Evolutionary conservation across 2,797 vertebrate species (phyloP), one percentile per base, ranked within the genome.

Genomic region (Knipowitschia caucasica): DNA sequence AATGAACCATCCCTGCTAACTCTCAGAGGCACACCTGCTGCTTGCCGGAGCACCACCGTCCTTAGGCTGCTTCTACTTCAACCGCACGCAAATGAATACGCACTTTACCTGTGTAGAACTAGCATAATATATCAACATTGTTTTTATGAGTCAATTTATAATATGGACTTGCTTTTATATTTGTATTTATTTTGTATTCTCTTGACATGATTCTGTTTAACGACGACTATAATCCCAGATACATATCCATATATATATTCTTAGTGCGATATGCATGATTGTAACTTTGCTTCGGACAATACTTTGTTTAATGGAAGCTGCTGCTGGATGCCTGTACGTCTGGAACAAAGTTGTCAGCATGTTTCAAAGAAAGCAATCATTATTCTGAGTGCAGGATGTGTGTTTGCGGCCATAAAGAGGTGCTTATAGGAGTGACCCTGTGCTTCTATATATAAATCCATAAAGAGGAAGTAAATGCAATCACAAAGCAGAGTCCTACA

Each of bases 51-150:
- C 7, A n/a, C 79, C 74, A 64, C 77, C 72, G 62, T 77, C 69
- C 62, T 45, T 72, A 52, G 74, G 78, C 77, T 83, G 84, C 67
- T 76, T 81, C 66, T n/a, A n/a, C n/a, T 83, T 59, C 65, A 56
- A 58, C 61, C 64, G 80, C 82, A 80, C 75, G 71, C 60, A 73
- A 53, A 81, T 64, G 71, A 53, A 47, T 1, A 83, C 80, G 89
- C 89, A 91, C 89, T 91, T 91, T 91, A 90, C 78, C 83, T 81
- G 76, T 88, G 71, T 87, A 86, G 68, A 79, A 56, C 55, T 76
- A 65, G 59, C 69, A 65, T 78, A n/a, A n/a, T n/a, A 84, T 84
- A 69, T 42, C 7, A 78, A 75, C 50, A 64, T 86, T 84, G 51
- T 81, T 83, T 85, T 73, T 62, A 80, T 33, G 77, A 62, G 77